Conservation (phyloP, 2,797 vertebrate species). For the Sarcophilus harrisii region DNA sequence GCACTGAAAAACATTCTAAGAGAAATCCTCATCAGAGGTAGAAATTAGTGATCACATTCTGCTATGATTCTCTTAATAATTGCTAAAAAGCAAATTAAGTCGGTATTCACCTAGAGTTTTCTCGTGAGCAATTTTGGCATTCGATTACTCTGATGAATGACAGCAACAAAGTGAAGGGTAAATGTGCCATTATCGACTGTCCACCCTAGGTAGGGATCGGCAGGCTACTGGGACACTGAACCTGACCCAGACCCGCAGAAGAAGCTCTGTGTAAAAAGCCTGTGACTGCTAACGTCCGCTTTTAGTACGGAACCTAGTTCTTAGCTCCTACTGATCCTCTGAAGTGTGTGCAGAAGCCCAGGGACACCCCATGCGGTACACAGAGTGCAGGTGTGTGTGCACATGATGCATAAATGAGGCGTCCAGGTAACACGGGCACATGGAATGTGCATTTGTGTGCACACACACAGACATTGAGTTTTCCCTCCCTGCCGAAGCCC, state of each 20-base stretch:
- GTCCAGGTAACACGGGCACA: too few relatives aligned
- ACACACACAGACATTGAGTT: background rate
- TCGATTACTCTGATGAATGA: background rate
- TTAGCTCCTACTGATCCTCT: background rate
- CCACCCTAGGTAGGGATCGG: background rate
- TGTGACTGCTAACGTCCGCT: too few relatives aligned
- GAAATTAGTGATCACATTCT: background rate
- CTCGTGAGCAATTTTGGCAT: background rate
- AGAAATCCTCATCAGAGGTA: background rate
- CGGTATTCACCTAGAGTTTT: background rate
- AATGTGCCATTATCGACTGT: background rate
- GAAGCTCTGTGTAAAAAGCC: background rate
- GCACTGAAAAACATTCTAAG: background rate
- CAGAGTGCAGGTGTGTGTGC: fast-evolving
- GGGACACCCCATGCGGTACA: background rate
- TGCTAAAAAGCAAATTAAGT: background rate
- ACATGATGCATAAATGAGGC: background rate
- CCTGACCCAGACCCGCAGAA: background rate
- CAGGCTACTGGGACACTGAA: background rate
- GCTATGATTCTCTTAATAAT: background rate
- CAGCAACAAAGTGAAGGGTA: background rate
- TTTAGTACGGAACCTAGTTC: background rate
- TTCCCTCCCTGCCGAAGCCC: background rate
- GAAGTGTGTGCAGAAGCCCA: background rate
- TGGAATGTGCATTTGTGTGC: too few relatives aligned